Conservation (phyloP, 2,888 invertebrate species). For the Andrena fulva region DNA sequence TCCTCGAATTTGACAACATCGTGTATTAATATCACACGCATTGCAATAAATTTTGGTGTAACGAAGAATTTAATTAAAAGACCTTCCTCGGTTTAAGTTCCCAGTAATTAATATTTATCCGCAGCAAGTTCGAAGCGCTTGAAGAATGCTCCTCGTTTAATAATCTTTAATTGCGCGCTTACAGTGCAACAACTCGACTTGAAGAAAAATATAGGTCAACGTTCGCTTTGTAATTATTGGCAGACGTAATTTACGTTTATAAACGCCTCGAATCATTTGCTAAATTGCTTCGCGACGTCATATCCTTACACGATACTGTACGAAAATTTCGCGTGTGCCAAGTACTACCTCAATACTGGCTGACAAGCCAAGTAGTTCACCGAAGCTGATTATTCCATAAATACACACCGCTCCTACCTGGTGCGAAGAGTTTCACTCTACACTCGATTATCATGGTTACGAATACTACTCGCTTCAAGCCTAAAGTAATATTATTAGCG, state of each 20-base stretch:
- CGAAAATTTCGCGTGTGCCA: constrained; percentile 42
- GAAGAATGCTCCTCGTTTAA: neutral
- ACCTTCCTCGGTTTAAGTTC: neutral
- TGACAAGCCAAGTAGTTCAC: constrained; percentile 44
- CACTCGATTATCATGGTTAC: constrained; percentile 14
- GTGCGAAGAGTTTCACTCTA: constrained; percentile 28
- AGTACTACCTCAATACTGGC: constrained; percentile 37
- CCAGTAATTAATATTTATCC: constrained; percentile 4
- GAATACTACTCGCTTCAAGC: constrained; percentile 10
- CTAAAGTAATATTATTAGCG: neutral
- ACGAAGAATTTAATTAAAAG: neutral
- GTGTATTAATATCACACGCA: neutral
- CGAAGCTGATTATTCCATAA: constrained; percentile 54
- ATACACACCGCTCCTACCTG: constrained; percentile 18
- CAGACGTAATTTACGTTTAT: constrained; percentile 30
- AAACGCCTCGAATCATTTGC: constrained; percentile 27
- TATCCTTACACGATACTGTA: constrained; percentile 38
- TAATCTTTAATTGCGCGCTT: neutral
- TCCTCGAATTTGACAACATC: too few relatives aligned
- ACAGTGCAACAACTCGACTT: constrained; percentile 4
- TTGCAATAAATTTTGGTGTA: neutral
- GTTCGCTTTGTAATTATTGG: constrained; percentile 22
- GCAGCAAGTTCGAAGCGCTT: neutral
- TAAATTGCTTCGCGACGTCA: constrained; percentile 38
- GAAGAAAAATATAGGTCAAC: constrained; percentile 35